Evolutionary conservation across 2,797 vertebrate genomes (phyloP).

Genomic region (Oreortyx pictus): DNA sequence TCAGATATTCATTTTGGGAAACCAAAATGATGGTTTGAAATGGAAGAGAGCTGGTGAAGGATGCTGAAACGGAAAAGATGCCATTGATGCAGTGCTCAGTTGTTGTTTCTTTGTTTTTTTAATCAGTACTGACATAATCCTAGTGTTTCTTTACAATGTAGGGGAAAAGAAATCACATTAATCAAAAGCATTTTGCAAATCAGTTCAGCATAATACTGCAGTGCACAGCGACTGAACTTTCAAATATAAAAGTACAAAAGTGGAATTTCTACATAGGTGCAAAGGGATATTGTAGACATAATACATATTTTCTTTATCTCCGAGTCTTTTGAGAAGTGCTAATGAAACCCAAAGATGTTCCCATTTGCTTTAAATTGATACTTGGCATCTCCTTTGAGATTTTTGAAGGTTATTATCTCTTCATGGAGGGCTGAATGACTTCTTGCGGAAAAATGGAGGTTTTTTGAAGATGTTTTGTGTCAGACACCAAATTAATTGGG

Average conservation of each 20-base stretch:
- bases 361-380: constrained; percentile 7
- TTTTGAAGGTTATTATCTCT: not conserved
- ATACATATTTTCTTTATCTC: not conserved
- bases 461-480: constrained; percentile 1
- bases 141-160: not conserved
- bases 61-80: not conserved
- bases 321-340: not conserved
- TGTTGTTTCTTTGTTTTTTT: not conserved
- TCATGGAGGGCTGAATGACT: not conserved
- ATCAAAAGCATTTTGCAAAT: not conserved
- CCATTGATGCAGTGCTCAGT: not conserved
- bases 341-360: not conserved
- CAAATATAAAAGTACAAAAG: not conserved
- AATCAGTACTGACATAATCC: not conserved
- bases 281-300: not conserved
- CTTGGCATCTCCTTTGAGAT: constrained; percentile 15
- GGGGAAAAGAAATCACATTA: not conserved
- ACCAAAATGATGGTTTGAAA: not conserved
- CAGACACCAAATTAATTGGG: constrained; percentile 30
- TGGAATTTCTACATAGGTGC: not conserved
- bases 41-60: not conserved
- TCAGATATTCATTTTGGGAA: not conserved
- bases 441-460: not conserved
- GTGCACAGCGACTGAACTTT: not conserved
- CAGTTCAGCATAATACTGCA: not conserved